Percentiles rank a stretch among this genome's conserved stretches.
phyloP scores from a whole-genome alignment of 30 jellyfish, hydroid and myxozoan species.

The Hydractinia symbiolongicarpus region DNA sequence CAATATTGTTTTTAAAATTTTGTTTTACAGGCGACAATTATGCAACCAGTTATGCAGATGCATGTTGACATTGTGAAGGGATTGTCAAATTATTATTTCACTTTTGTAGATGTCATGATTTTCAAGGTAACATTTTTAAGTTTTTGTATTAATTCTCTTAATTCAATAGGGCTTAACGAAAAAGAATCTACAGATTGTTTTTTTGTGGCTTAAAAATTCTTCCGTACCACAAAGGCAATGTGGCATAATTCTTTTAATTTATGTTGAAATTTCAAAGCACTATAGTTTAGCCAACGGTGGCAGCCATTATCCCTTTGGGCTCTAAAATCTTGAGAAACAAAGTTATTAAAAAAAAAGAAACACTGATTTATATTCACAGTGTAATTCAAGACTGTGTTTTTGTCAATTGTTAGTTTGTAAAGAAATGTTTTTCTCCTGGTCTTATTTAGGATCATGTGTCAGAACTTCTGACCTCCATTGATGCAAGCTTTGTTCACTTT shows the following conservation, averaged over 20 bases:
- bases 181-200: too few species aligned
- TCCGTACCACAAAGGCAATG: too few species aligned
- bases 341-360: too few species aligned
- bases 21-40: conserved; percentile 53
- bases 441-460: conserved; percentile 76
- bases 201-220: too few species aligned
- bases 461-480: conserved; percentile 82
- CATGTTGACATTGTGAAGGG: conserved; percentile 82
- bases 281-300: too few species aligned
- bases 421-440: neutral
- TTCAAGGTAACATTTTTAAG: conserved; percentile 50
- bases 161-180: too few species aligned
- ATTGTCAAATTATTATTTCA: conserved; percentile 80
- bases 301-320: too few species aligned
- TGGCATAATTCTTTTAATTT: too few species aligned
- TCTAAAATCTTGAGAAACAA: too few species aligned
- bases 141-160: too few species aligned
- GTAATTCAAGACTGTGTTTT: neutral
- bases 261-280: too few species aligned
- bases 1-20: neutral
- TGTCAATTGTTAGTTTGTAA: neutral
- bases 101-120: conserved; percentile 89
- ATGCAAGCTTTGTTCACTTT: conserved; percentile 89
- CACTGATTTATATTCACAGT: too few species aligned
- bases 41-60: conserved; percentile 71